Conservation (phyloP, 92 coral and sea anemone species). For the Diadumene lineata region DNA sequence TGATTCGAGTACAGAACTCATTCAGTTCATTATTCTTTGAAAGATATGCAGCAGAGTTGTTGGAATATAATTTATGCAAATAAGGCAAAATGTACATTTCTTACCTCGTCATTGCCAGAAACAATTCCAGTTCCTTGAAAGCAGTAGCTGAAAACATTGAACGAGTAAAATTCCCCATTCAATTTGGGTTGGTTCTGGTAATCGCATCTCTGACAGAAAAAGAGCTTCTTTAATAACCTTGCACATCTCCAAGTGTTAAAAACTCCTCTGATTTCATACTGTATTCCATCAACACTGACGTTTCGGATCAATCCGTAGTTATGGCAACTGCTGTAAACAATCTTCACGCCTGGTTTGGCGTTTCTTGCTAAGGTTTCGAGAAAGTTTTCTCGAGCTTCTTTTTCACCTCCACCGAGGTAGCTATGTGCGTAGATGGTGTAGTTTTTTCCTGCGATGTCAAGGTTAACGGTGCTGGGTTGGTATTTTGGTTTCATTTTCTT, state of each 20-base stretch:
- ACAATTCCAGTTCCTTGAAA: slow-evolving; percentile 46
- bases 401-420: slow-evolving; percentile 55
- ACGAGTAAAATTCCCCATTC: slow-evolving; percentile 41
- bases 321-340: slow-evolving; percentile 53
- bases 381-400: slow-evolving; percentile 42
- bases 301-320: slow-evolving; percentile 35
- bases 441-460: slow-evolving; percentile 23
- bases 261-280: slow-evolving; percentile 16
- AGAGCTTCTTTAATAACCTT: slow-evolving; percentile 16
- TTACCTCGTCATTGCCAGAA: slow-evolving; percentile 31
- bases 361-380: slow-evolving; percentile 14
- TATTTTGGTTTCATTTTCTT: no score
- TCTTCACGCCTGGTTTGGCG: neutral
- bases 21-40: no score
- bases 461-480: neutral
- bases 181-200: slow-evolving; percentile 51
- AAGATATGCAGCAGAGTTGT: no score
- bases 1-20: no score
- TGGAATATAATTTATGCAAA: no score
- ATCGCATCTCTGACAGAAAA: slow-evolving; percentile 51
- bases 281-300: slow-evolving; percentile 7
- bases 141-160: slow-evolving; percentile 34
- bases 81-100: no score
- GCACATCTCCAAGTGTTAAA: slow-evolving; percentile 22
- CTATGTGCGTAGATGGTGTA: slow-evolving; percentile 44